Evolutionary conservation across 2,888 invertebrate genomes (phyloP).

Genomic region (Actias luna): DNA sequence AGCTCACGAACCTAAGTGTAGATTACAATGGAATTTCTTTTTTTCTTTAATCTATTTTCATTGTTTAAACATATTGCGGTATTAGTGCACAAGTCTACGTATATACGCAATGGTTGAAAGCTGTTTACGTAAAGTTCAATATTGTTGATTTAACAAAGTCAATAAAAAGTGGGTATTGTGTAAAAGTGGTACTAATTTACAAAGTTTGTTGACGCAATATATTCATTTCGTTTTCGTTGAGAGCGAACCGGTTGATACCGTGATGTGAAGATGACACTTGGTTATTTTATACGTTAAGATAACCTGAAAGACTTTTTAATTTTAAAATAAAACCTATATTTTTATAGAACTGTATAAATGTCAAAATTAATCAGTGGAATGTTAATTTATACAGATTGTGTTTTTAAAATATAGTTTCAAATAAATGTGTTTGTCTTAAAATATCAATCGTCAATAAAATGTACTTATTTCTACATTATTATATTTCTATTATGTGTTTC

Average conservation of each 20-base stretch:
- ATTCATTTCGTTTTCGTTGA: conserved; percentile 22
- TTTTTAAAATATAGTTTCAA: no score
- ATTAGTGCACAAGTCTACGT: background rate
- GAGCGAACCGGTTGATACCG: conserved; percentile 9
- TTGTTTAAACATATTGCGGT: background rate
- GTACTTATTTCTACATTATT: no score
- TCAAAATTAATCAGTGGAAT: no score
- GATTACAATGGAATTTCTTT: background rate
- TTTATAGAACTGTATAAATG: background rate
- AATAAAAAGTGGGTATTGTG: conserved; percentile 14
- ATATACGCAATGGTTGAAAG: conserved; percentile 6
- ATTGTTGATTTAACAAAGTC: conserved; percentile 12
- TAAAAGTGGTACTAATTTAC: conserved; percentile 17
- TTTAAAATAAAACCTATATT: background rate
- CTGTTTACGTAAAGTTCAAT: conserved; percentile 5
- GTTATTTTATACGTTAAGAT: background rate
- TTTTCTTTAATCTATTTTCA: background rate
- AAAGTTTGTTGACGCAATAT: conserved; percentile 25
- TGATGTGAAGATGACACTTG: background rate
- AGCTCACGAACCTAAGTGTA: no score
- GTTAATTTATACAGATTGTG: no score
- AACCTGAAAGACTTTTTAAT: background rate
- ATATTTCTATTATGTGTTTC: no score
- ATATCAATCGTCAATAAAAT: no score
- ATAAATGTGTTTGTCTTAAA: no score